A percentile compares a stretch with the other conserved stretches of the same genome.
Conservation (phyloP, 2,113 vertebrate genomes). For the Cervus canadensis region DNA sequence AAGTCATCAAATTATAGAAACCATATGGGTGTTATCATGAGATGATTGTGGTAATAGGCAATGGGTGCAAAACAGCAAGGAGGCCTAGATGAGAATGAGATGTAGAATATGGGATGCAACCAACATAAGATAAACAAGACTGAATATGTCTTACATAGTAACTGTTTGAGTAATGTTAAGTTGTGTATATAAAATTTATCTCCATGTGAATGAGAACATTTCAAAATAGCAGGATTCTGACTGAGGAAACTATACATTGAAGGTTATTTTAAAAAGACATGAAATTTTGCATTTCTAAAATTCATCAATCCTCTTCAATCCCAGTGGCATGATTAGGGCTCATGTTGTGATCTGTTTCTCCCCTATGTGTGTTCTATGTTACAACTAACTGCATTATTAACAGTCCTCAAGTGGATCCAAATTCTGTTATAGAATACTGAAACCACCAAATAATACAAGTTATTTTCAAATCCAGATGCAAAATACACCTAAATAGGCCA, state of each 20-base stretch:
- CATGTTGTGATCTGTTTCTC: neutral
- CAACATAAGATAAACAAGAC: slow-evolving; percentile 58
- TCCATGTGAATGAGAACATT: slow-evolving; percentile 60
- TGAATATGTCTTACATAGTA: slow-evolving; percentile 64
- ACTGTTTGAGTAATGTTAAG: slow-evolving; percentile 63
- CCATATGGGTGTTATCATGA: slow-evolving; percentile 53
- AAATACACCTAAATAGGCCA: neutral
- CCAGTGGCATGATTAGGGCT: neutral
- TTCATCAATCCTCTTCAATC: neutral
- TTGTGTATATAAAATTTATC: slow-evolving; percentile 52
- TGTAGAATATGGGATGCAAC: slow-evolving; percentile 16
- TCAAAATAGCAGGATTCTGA: slow-evolving; percentile 4
- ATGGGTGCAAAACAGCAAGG: slow-evolving; percentile 55
- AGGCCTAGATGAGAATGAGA: slow-evolving; percentile 46
- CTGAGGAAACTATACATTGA: slow-evolving; percentile 54
- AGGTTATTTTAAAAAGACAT: neutral
- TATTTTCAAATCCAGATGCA: neutral
- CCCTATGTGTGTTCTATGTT: neutral
- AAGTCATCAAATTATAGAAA: slow-evolving; percentile 64
- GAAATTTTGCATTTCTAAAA: neutral
- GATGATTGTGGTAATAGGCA: slow-evolving; percentile 66
- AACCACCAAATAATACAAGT: neutral
- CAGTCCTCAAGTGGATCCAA: neutral
- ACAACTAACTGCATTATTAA: neutral
- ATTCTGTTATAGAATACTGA: neutral